Evolutionary conservation across 2,888 invertebrate species (phyloP).

Genomic region (Mythimna pallens): DNA sequence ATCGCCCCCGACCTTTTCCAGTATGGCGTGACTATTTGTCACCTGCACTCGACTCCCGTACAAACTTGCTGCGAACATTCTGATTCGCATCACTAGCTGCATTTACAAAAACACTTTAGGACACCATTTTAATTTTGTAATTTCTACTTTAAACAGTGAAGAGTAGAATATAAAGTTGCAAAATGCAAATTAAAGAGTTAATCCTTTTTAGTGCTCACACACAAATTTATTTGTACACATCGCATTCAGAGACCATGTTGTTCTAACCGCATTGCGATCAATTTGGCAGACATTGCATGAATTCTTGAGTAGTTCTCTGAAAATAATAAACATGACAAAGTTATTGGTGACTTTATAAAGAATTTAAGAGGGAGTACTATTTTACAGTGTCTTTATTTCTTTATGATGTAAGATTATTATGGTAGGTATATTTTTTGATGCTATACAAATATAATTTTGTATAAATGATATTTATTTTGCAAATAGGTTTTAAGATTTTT

Average conservation of each 20-base stretch:
- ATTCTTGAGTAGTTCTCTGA: constrained; percentile 77
- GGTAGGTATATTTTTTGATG: neutral
- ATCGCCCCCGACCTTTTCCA: constrained; percentile 84
- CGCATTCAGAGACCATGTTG: constrained; percentile 83
- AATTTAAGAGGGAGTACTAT: constrained; percentile 50
- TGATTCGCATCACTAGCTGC: constrained; percentile 84
- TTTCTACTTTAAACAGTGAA: constrained; percentile 49
- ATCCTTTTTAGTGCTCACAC: constrained; percentile 39
- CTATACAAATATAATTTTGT: neutral
- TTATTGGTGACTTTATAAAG: constrained; percentile 58
- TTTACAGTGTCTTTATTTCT: constrained; percentile 14
- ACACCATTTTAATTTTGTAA: constrained; percentile 38
- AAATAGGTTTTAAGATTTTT: no score
- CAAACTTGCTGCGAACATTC: constrained; percentile 84
- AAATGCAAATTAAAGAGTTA: constrained; percentile 46
- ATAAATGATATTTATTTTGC: no score
- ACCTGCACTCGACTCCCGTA: constrained; percentile 89
- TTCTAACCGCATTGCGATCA: constrained; percentile 86
- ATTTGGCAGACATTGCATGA: constrained; percentile 83
- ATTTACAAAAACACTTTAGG: constrained; percentile 67
- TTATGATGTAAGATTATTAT: constrained; percentile 3
- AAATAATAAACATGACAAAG: constrained; percentile 64
- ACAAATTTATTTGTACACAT: constrained; percentile 83
- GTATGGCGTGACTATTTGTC: constrained; percentile 90
- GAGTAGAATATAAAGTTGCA: constrained; percentile 59